Evolutionary conservation across 2,797 vertebrate genomes (phyloP), one percentile per base, ranked within the genome.

Genomic region (Girardinus metallicus): DNA sequence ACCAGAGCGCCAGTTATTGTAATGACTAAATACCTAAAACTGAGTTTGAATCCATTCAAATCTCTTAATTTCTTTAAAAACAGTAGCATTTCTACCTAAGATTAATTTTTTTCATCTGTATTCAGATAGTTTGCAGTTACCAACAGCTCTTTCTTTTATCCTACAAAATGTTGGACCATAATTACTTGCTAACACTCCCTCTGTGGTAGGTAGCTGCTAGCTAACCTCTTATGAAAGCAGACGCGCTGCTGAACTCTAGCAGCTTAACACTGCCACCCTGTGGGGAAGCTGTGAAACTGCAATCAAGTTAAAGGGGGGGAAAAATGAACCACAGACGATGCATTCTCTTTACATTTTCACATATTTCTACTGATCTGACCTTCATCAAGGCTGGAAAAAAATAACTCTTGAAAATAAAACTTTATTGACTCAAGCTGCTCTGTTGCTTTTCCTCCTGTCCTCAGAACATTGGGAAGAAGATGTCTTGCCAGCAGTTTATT

Each of bases 381-480:
- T 34, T 39, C 4, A 60, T 3, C 29, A 39, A 53, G n/a, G 66
- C 8, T 47, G 26, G n/a, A n/a, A 53, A n/a, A 3, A 21, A 44
- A 29, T 4, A 10, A 68, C 0, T 5, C 53, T 73, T 23, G 21
- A 47, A 7, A 66, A 31, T 18, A 29, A 41, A 47, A n/a, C 55
- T 0, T 15, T 36, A 46, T 76, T 5, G 74, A 23, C 23, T 70
- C 23, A 7, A 71, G 36, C 36, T 79, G 10, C 46, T 43, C 18
- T 53, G 49, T 64, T 80, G 4, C 62, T 46, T 84, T 26, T 83
- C 64, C 16, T 76, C 6, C 26, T 89, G 49, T 79, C 95, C 93
- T 83, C 93, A 99, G 98, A 99, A 99, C 83, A 99, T 99, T 82
- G 98, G 98, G 81, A 99, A 99, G 92, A 99, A 99, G 94, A 99